These are phyloP conservation scores for Tetragonisca angustula DNA, from an alignment of 2,888 invertebrate species.

Conservation along the genomic window DNA sequence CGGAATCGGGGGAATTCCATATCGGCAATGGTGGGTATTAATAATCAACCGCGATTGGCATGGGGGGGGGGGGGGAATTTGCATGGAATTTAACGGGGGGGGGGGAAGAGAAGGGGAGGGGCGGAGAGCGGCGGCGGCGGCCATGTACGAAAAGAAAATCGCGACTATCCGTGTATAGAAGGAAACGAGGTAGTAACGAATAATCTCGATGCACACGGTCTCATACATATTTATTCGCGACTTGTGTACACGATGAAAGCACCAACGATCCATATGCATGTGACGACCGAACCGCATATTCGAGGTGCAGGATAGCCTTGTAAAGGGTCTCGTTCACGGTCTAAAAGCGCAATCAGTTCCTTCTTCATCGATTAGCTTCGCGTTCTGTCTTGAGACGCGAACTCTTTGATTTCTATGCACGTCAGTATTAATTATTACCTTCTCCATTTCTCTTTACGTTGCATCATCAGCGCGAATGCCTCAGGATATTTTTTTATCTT, in stretches of 20 bases:
- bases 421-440: too few species aligned
- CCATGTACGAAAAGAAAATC: conserved; percentile 57
- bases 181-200: conserved; percentile 72
- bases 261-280: conserved; percentile 76
- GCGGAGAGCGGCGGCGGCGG: background rate
- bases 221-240: conserved; percentile 76
- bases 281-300: conserved; percentile 68
- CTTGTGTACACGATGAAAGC: conserved; percentile 75
- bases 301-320: conserved; percentile 64
- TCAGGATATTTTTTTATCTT: too few species aligned
- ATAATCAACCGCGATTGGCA: conserved; percentile 44
- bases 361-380: conserved; percentile 63
- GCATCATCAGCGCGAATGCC: too few species aligned
- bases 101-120: too few species aligned
- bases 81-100: conserved; percentile 53
- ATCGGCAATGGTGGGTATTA: conserved; percentile 18
- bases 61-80: conserved; percentile 31
- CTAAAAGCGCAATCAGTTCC: conserved; percentile 56
- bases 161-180: conserved; percentile 54
- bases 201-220: conserved; percentile 73
- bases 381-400: conserved; percentile 47
- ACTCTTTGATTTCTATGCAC: too few species aligned
- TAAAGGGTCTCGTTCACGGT: conserved; percentile 58
- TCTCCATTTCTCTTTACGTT: too few species aligned
- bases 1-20: conserved; percentile 13